These are phyloP conservation scores for Bungarus multicinctus DNA, from an alignment of 2,113 vertebrate species.

Conservation along the genomic window DNA sequence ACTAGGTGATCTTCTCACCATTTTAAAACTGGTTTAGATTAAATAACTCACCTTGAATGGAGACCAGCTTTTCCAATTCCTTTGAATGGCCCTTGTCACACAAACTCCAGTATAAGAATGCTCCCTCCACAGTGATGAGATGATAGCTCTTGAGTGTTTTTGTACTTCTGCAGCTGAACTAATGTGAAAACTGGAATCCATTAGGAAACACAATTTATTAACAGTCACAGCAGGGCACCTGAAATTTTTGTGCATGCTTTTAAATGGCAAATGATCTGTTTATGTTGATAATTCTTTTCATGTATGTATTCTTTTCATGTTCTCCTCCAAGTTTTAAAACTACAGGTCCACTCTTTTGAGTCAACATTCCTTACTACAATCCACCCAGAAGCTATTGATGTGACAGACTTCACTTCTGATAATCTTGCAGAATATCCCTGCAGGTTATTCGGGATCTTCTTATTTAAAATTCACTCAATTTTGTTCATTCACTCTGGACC, in stretches of 20 bases:
- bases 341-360: neutral
- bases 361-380: neutral
- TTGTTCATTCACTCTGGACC: neutral
- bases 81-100: neutral
- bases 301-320: neutral
- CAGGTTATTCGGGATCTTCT: neutral
- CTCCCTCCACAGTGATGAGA: neutral
- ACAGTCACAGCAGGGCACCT: neutral
- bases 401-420: neutral
- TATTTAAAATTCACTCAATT: neutral
- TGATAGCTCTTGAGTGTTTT: neutral
- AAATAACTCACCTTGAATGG: neutral
- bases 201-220: neutral
- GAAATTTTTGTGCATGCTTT: neutral
- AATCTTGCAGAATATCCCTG: neutral
- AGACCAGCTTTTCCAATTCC: neutral
- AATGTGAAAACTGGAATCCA: constrained; percentile 1
- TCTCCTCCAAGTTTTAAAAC: neutral
- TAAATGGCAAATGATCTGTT: constrained; percentile 6
- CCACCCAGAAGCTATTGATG: neutral
- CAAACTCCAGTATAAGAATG: neutral
- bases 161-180: neutral
- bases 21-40: constrained; percentile 3
- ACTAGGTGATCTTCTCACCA: neutral
- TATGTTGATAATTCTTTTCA: constrained; percentile 5